Evolutionary conservation across 2,888 invertebrate genomes (phyloP).

Genomic region (Dryococelus australis): DNA sequence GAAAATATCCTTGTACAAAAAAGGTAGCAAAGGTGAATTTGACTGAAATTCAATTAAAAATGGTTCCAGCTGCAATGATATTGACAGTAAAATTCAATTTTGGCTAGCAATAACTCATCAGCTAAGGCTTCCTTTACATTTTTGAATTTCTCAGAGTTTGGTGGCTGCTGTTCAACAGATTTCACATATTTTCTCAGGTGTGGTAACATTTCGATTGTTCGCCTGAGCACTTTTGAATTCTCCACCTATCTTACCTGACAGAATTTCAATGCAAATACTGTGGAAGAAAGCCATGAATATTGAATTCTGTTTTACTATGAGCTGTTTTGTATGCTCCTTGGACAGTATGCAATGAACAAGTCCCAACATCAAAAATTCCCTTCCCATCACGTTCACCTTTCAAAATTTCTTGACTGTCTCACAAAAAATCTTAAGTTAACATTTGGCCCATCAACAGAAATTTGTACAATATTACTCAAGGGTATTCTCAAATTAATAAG

Average conservation of each 20-base stretch:
- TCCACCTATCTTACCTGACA: neutral
- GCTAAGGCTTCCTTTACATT: neutral
- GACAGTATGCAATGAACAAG: neutral
- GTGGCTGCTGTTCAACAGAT: neutral
- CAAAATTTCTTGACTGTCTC: neutral
- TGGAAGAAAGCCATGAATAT: neutral
- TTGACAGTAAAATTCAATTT: neutral
- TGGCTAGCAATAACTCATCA: neutral
- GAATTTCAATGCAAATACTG: slow-evolving; percentile 1
- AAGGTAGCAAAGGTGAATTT: neutral
- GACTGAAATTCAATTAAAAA: neutral
- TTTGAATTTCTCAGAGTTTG: neutral
- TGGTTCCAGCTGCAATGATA: neutral
- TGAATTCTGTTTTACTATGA: neutral
- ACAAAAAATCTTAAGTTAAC: neutral
- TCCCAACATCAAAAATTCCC: neutral
- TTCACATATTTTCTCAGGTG: neutral
- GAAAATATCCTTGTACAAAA: neutral
- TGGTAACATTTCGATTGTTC: neutral
- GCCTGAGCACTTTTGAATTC: neutral
- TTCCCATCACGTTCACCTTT: neutral
- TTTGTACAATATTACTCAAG: neutral
- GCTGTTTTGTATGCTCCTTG: neutral
- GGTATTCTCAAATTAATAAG: neutral
- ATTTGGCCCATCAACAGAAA: slow-evolving; percentile 10